Percentiles rank a stretch among this genome's conserved stretches.
phyloP scores from a whole-genome alignment of 2,113 vertebrate genomes.

The Sisor rabdophorus region DNA sequence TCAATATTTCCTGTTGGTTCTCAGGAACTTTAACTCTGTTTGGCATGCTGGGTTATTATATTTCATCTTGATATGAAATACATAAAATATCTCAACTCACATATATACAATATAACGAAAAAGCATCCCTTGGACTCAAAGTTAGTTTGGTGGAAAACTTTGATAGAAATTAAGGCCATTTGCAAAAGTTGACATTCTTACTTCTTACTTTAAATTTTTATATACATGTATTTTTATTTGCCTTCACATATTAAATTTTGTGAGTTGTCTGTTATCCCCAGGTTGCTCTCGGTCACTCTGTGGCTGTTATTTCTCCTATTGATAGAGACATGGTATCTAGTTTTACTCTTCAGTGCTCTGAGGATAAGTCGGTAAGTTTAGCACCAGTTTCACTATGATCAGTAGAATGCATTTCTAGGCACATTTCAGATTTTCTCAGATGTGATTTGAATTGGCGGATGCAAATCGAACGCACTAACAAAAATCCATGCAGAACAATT shows the following conservation, averaged over 20 bases:
- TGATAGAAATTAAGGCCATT: background rate
- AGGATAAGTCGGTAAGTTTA: conserved; percentile 39
- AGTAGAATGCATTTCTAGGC: background rate
- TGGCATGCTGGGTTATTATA: background rate
- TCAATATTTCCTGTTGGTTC: background rate
- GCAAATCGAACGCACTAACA: background rate
- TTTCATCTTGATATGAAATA: background rate
- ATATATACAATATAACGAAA: background rate
- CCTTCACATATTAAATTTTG: background rate
- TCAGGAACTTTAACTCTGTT: background rate
- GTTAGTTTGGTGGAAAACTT: background rate
- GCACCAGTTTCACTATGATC: background rate
- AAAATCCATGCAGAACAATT: background rate
- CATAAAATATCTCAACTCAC: background rate
- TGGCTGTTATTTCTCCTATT: conserved; percentile 6
- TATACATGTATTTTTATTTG: background rate
- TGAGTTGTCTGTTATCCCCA: conserved; percentile 21
- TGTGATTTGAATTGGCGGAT: conserved; percentile 10
- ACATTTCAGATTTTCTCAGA: conserved; percentile 9
- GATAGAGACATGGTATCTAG: conserved; percentile 15
- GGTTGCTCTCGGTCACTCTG: conserved; percentile 35
- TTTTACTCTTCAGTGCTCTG: background rate
- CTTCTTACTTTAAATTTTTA: background rate
- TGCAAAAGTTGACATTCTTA: conserved; percentile 9
- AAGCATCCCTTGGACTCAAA: conserved; percentile 11